Conservation (phyloP, 1,140 invertebrate species). For the Nixonia krombeini region DNA sequence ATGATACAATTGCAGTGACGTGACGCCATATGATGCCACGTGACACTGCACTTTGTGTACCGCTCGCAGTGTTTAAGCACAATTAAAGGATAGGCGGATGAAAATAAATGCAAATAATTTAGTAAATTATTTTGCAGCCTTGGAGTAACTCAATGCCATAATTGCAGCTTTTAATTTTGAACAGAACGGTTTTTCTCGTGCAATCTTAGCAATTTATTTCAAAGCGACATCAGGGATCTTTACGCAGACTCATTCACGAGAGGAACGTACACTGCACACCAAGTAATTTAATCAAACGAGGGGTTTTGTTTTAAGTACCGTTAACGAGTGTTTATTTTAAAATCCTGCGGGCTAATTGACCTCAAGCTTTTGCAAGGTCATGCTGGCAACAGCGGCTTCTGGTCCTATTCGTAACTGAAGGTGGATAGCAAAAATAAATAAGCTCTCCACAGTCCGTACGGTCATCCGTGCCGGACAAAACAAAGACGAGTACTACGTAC, state of each 20-base stretch:
- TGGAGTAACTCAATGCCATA: too few species aligned
- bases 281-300: conserved; percentile 56
- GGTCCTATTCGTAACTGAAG: conserved; percentile 13
- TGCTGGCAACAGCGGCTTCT: conserved; percentile 19
- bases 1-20: too few species aligned
- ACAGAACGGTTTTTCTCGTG: conserved; percentile 6
- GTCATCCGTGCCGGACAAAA: conserved; percentile 12
- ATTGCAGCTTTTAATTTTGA: too few species aligned
- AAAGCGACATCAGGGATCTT: conserved; percentile 14
- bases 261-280: background rate
- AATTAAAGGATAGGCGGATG: too few species aligned
- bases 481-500: conserved; percentile 15
- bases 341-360: conserved; percentile 59
- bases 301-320: conserved; percentile 60
- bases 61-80: too few species aligned
- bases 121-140: background rate
- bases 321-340: conserved; percentile 64
- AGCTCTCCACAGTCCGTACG: conserved; percentile 16
- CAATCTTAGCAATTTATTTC: conserved; percentile 9
- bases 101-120: too few species aligned
- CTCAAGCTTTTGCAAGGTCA: conserved; percentile 43
- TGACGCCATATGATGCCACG: too few species aligned
- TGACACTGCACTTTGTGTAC: too few species aligned
- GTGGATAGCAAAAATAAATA: conserved; percentile 55
- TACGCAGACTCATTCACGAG: conserved; percentile 4